Evolutionary conservation across 1,140 invertebrate genomes (phyloP), one percentile per base, ranked within the genome.

Genomic region (Nautilus pompilius): DNA sequence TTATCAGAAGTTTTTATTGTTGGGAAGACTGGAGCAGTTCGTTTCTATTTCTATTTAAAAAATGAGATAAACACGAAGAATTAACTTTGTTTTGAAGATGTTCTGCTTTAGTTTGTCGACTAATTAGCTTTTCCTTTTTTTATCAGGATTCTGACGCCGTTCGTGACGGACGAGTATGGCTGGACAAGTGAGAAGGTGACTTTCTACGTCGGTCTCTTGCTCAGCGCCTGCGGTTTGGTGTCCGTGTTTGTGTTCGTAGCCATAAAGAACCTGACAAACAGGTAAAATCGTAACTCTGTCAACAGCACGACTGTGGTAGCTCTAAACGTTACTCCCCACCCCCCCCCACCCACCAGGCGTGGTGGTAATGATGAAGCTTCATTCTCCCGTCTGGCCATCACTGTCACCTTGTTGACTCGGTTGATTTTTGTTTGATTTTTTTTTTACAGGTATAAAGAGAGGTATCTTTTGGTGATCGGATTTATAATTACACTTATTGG

Each of bases 101-200:
- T n/a, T n/a, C n/a, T n/a, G n/a, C n/a, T n/a, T n/a, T n/a, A n/a
- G n/a, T n/a, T n/a, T n/a, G n/a, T n/a, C n/a, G n/a, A n/a, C n/a
- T n/a, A n/a, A 51, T 56, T 66, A 56, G 24, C 34, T 55, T 49
- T 60, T 2, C 64, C 61, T 72, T 61, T 55, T 41, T 26, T 69
- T 65, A 73, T 57, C 68, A 90, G 89, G 36, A 85, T 95, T 64
- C 91, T 88, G 34, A 93, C 92, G 15, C 88, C 91, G 2, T 82
- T 95, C 34, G 91, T 90, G 5, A 93, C 93, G 90, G 91, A 95
- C 78, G 91, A 93, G 85, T 93, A 93, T 83, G 91, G 87, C 5
- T 95, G 92, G 93, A 88, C 87, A 32, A 90, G 92, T 80, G 76
- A 84, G 24, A 84, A 92, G 75, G 89, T 92, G 5, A 82, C 94